phyloP scores from a whole-genome alignment of 2,888 invertebrate genomes.

The Leptinotarsa rubiginosa region DNA sequence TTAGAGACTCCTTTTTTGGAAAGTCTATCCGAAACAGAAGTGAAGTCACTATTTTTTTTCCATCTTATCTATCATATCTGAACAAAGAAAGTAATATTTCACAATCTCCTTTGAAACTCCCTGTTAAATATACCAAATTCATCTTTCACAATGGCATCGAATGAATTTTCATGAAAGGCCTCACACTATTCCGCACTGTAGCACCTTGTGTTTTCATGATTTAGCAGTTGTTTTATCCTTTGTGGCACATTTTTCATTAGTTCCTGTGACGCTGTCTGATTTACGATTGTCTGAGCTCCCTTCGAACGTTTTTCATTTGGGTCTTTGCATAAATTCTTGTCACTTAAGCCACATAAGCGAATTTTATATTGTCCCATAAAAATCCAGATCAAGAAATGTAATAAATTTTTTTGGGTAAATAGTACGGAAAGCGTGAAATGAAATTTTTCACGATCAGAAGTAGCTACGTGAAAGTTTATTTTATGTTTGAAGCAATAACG shows the following conservation, averaged over 20 bases:
- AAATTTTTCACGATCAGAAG: conserved; percentile 28
- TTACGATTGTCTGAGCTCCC: conserved; percentile 53
- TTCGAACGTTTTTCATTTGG: conserved; percentile 50
- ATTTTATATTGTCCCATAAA: conserved; percentile 53
- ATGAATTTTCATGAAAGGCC: conserved; percentile 27
- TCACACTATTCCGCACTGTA: conserved; percentile 35
- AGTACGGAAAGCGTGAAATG: conserved; percentile 46
- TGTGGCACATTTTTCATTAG: conserved; percentile 57
- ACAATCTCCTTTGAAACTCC: conserved; percentile 2
- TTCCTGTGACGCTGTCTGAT: conserved; percentile 52
- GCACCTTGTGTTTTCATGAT: conserved; percentile 46
- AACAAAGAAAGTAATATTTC: neutral
- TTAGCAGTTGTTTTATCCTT: conserved; percentile 47
- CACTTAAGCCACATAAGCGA: conserved; percentile 55
- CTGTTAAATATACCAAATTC: conserved; percentile 20
- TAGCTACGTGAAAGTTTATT: neutral
- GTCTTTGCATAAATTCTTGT: conserved; percentile 55
- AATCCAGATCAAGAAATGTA: conserved; percentile 49
- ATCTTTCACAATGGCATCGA: conserved; percentile 21
- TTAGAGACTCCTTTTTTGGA: no score
- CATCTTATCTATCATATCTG: neutral
- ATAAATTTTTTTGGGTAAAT: conserved; percentile 50
- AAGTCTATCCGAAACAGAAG: no score
- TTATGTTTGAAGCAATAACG: neutral
- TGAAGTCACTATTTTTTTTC: no score